Conservation (phyloP, 2,797 vertebrate genomes). For the Notolabrus celidotus region DNA sequence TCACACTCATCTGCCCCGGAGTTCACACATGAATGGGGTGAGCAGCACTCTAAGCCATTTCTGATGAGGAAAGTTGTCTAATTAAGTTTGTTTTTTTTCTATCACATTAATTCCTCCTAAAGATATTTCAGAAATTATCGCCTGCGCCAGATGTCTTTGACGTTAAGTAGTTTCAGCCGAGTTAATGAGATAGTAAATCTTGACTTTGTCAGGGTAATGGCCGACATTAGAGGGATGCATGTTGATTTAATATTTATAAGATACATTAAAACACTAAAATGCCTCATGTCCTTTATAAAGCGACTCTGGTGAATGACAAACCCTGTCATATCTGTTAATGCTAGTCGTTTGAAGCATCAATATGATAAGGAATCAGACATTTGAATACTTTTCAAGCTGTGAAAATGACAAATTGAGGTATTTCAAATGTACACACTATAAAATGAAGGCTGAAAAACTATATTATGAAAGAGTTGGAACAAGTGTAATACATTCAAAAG, state of each 20-base stretch:
- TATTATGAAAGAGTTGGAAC: constrained; percentile 22
- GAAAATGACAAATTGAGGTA: too few relatives aligned
- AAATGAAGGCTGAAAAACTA: too few relatives aligned
- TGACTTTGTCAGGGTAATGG: constrained; percentile 17
- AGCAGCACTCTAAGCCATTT: not conserved
- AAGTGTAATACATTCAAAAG: constrained; percentile 28
- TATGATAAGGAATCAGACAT: too few relatives aligned
- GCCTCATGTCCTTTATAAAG: not conserved
- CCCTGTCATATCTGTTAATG: not conserved
- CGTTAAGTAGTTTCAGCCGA: constrained; percentile 4
- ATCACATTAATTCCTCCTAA: not conserved
- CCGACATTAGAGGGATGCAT: constrained; percentile 22
- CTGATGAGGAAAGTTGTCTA: not conserved
- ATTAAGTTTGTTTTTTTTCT: not conserved
- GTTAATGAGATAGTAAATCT: constrained; percentile 37
- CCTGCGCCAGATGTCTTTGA: constrained; percentile 7
- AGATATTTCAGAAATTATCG: not conserved
- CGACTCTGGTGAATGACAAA: not conserved
- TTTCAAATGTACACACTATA: too few relatives aligned
- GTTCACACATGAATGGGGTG: not conserved
- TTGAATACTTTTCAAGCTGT: too few relatives aligned
- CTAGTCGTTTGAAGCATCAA: not conserved
- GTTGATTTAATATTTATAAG: constrained; percentile 40
- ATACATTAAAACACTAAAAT: constrained; percentile 5
- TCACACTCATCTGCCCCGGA: constrained; percentile 1